Conservation (phyloP, 2,888 invertebrate genomes). For the Xestia ashworthii region DNA sequence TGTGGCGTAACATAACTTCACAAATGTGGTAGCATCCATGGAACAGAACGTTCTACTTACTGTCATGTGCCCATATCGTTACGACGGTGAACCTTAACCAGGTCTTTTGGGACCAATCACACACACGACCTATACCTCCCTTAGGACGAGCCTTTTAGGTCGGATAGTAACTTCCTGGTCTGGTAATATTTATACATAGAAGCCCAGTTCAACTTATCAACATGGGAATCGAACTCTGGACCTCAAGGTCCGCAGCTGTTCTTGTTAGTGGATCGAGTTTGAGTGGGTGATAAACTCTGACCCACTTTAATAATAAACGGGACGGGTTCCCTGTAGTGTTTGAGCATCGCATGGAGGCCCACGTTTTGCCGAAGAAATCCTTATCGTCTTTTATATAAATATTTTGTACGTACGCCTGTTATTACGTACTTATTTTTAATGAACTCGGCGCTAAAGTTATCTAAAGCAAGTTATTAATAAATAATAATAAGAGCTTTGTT, state of each 20-base stretch:
- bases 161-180: conserved; percentile 17
- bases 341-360: conserved; percentile 15
- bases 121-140: conserved; percentile 19
- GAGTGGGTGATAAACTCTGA: conserved; percentile 61
- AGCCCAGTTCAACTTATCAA: conserved; percentile 23
- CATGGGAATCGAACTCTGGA: conserved; percentile 30
- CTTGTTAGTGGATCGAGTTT: conserved; percentile 40
- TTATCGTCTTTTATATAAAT: conserved; percentile 48
- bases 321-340: conserved; percentile 56
- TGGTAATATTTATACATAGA: conserved; percentile 9
- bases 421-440: conserved; percentile 39
- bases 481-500: conserved; percentile 40
- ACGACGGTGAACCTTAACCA: conserved; percentile 15
- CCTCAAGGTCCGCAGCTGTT: conserved; percentile 43
- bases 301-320: conserved; percentile 62
- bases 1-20: conserved; percentile 12
- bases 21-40: not conserved
- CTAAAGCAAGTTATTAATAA: conserved; percentile 33
- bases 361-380: conserved; percentile 43
- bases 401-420: conserved; percentile 24
- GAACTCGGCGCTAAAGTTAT: conserved; percentile 40
- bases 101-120: conserved; percentile 13
- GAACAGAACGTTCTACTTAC: conserved; percentile 28
- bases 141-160: not conserved
- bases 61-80: conserved; percentile 17